phyloP scores from a whole-genome alignment of 2,888 invertebrate species.

The Azorinus chamasolen region DNA sequence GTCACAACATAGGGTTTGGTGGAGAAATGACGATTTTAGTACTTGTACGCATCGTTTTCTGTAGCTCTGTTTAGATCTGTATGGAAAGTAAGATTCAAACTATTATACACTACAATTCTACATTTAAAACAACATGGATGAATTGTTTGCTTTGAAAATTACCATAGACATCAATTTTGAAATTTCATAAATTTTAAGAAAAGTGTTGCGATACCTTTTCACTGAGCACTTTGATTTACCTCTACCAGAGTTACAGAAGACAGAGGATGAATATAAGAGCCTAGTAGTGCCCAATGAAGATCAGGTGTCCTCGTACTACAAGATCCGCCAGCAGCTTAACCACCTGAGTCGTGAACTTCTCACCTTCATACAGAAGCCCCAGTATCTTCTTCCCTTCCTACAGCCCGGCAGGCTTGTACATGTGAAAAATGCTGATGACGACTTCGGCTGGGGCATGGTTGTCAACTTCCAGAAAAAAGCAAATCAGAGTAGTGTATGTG shows the following conservation, averaged over 20 bases:
- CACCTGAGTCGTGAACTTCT: constrained; percentile 92
- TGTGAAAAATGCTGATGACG: constrained; percentile 93
- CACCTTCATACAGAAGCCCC: constrained; percentile 93
- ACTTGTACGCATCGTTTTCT: too few relatives aligned
- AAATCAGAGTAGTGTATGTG: constrained; percentile 86
- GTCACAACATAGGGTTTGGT: too few relatives aligned
- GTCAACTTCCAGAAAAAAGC: constrained; percentile 95
- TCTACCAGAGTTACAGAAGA: constrained; percentile 79
- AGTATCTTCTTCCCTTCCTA: constrained; percentile 96
- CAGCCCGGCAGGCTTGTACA: constrained; percentile 97
- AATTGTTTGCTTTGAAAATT: too few relatives aligned
- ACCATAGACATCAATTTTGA: too few relatives aligned
- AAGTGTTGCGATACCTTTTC: not conserved
- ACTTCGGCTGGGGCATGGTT: constrained; percentile 98
- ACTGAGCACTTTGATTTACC: too few relatives aligned
- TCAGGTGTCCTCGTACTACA: constrained; percentile 93
- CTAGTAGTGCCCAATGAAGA: constrained; percentile 91
- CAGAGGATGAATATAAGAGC: constrained; percentile 76
- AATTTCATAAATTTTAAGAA: too few relatives aligned
- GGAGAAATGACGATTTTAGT: too few relatives aligned
- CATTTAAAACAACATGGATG: too few relatives aligned
- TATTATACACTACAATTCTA: too few relatives aligned
- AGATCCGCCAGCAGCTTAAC: constrained; percentile 93
- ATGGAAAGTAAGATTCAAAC: too few relatives aligned
- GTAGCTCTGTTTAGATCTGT: too few relatives aligned